Evolutionary conservation across 2,113 vertebrate genomes (phyloP).

Genomic region (Osmerus mordax): DNA sequence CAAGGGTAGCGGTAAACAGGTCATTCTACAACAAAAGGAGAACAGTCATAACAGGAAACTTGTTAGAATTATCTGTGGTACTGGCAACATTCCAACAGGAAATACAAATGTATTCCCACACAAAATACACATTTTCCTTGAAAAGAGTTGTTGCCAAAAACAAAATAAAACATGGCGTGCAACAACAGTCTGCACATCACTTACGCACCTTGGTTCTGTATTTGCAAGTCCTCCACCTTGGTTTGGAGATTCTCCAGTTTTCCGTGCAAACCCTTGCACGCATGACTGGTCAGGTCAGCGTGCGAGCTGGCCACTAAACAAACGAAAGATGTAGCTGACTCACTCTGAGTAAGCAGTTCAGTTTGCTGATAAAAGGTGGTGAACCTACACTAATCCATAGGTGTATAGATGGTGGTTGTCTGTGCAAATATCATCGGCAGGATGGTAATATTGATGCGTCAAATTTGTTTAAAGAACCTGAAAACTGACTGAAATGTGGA

Average conservation of each 20-base stretch:
- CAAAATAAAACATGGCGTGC: not conserved
- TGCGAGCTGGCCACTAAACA: constrained; percentile 24
- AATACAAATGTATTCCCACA: too few relatives aligned
- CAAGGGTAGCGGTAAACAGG: not conserved
- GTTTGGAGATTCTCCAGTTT: constrained; percentile 65
- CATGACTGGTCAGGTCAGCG: constrained; percentile 44
- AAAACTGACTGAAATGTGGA: constrained; percentile 8
- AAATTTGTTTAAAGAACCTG: not conserved
- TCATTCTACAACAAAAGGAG: not conserved
- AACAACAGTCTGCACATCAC: not conserved
- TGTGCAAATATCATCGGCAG: too few relatives aligned
- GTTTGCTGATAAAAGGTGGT: too few relatives aligned
- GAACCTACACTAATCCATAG: too few relatives aligned
- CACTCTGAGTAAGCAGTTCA: not conserved
- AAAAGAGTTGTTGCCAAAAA: not conserved
- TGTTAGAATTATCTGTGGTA: too few relatives aligned
- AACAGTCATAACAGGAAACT: not conserved
- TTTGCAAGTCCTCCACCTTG: constrained; percentile 58
- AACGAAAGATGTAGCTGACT: not conserved
- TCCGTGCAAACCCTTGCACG: constrained; percentile 58
- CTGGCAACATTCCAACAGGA: too few relatives aligned
- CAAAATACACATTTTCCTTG: too few relatives aligned
- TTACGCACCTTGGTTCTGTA: constrained; percentile 62
- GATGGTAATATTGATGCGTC: too few relatives aligned
- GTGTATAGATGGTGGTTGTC: too few relatives aligned